These are phyloP conservation scores for Nebria salina DNA, from an alignment of 2,888 invertebrate genomes.

Conservation along the genomic window DNA sequence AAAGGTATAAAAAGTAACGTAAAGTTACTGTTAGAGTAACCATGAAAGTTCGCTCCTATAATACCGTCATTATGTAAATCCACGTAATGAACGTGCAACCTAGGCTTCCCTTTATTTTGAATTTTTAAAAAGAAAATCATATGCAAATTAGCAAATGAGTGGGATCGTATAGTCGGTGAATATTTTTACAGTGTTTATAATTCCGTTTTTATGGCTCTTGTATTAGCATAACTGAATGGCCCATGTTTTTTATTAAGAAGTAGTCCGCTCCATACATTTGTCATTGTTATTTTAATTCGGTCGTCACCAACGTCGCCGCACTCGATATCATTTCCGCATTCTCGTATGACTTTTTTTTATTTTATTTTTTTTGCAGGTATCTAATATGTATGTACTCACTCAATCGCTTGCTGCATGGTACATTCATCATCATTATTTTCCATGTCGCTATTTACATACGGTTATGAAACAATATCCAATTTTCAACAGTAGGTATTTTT, in stretches of 20 bases:
- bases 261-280: conserved; percentile 41
- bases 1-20: conserved; percentile 9
- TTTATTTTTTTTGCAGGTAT: no score
- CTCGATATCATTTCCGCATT: not conserved
- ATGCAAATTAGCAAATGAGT: conserved; percentile 61
- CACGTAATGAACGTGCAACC: conserved; percentile 58
- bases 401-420: no score
- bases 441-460: no score
- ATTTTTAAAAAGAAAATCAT: conserved; percentile 59
- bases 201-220: conserved; percentile 60
- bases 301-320: conserved; percentile 18
- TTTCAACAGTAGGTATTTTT: no score
- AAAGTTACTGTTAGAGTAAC: conserved; percentile 28
- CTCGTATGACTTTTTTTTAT: not conserved
- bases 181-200: conserved; percentile 64
- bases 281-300: conserved; percentile 46
- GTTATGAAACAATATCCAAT: no score
- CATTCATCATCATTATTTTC: no score
- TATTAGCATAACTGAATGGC: conserved; percentile 61
- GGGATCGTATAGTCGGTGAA: conserved; percentile 58
- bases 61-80: conserved; percentile 61
- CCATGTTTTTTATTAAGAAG: conserved; percentile 50
- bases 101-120: conserved; percentile 56
- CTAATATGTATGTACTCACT: no score
- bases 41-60: conserved; percentile 52